Evolutionary conservation across 2,113 vertebrate genomes (phyloP), one percentile per base, ranked within the genome.

Genomic region (Lichenostomus cassidix): DNA sequence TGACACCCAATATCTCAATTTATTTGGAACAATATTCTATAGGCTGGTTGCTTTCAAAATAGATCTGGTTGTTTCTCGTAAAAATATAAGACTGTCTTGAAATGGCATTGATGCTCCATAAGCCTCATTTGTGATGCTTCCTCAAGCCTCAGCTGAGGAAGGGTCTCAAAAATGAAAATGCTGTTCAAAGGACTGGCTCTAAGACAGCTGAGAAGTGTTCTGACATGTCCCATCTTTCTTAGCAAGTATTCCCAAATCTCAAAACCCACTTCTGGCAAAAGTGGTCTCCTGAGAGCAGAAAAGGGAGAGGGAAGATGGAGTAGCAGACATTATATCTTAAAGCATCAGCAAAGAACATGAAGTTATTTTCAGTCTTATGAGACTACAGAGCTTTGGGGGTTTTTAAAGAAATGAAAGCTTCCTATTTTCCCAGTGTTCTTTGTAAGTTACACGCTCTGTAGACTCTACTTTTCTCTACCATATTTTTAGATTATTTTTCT

Each of bases 241-340:
- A 90, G 47, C 71, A 91, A 83, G 75, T 77, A 81, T 67, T 93
- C 79, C 64, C 87, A 95, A 88, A 79, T 77, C 90, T 83, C 82
- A 91, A 78, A 91, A 50, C 42, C 28, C 47, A 52, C 79, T 80
- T 76, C 78, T 90, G 39, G 35, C 86, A 46, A 91, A 90, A 94
- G 59, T 83, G 67, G 63, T 67, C 87, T 95, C 94, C 42, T 55
- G 78, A 94, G 92, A 92, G 56, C 44, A 95, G 82, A 95, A 94
- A 79, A 91, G 55, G 50, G 47, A 91, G 90, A 90, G 47, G 87
- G 50, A 94, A 85, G 78, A 89, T 77, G 31, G 71, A 93, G 75
- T 59, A 71, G 75, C 79, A 95, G 87, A 85, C 71, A 86, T 81
- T 74, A 5, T 80, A 90, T 90, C 87, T 94, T 93, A 92, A 77